Evolutionary conservation across 2,113 vertebrate genomes (phyloP), one percentile per base, ranked within the genome.

Genomic region (Triplophysa tibetana): DNA sequence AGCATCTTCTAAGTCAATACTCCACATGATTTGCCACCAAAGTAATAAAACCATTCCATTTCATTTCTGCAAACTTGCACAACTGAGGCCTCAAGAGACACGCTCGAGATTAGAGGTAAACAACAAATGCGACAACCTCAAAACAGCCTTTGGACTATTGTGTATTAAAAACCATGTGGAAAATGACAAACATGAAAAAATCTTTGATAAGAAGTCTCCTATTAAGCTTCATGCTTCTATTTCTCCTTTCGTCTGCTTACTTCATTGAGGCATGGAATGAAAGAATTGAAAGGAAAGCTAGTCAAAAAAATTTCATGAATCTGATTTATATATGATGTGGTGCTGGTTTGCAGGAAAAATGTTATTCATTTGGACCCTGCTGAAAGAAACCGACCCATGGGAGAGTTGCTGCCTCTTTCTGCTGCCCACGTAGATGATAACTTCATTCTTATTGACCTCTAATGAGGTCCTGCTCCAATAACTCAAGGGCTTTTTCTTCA

Each of bases 371-470:
- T n/a, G 45, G n/a, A 17, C 63, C 26, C 41, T 23, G 38, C 24
- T 21, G 76, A 70, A 13, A 29, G 58, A 77, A 19, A 29, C 61
- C 23, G 38, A 16, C 33, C 67, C 48, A 12, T 61, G 33, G 17
- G 33, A 62, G 50, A 66, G 63, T 23, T 64, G 3, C 26, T 16
- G 13, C n/a, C n/a, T 52, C 62, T 58, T 60, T 61, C 41, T 67
- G 24, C 8, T 23, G 24, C 61, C 48, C 13, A 5, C 8, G 24
- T 19, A 52, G 38, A 56, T 33, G 41, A 72, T 70, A 72, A 73
- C 69, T 82, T 78, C 2, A 66, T 78, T 41, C 41, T 78, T 45
- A 67, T 62, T 67, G 38, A 82, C 77, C 33, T 74, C 24, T 74
- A 65, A 78, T 58, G 56, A 54, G 60, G 14, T 50, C 14, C 26